A percentile compares a stretch with the other conserved stretches of the same genome.
Conservation (phyloP, 1,140 invertebrate species). For the Aricia agestis region DNA sequence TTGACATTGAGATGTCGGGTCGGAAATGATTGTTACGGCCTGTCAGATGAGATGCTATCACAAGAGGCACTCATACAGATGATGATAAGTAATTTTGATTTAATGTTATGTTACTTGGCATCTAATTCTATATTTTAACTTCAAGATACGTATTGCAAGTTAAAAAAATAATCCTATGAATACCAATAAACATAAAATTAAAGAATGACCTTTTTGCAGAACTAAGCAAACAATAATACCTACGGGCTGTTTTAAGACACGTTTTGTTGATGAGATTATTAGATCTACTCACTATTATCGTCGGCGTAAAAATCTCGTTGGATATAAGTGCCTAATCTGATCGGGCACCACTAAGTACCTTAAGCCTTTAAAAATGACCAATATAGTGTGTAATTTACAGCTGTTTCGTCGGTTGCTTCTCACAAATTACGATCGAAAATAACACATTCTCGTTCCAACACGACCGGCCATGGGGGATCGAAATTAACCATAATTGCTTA, state of each 20-base stretch:
- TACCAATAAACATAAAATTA: too few relatives aligned
- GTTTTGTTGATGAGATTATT: not conserved
- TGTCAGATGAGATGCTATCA: slow-evolving; percentile 20
- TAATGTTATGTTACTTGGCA: not conserved
- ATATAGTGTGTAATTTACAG: slow-evolving; percentile 67
- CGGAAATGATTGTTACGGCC: slow-evolving; percentile 31
- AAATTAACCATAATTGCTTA: slow-evolving; percentile 75
- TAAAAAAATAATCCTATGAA: too few relatives aligned
- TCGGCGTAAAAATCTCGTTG: not conserved
- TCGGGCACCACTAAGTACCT: slow-evolving; percentile 27
- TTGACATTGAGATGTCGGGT: slow-evolving; percentile 31
- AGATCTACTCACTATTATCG: not conserved
- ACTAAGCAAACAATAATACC: too few relatives aligned
- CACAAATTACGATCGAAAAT: slow-evolving; percentile 74
- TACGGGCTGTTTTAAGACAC: not conserved
- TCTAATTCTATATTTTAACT: too few relatives aligned
- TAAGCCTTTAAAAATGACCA: slow-evolving; percentile 48
- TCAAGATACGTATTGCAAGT: too few relatives aligned
- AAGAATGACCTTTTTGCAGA: too few relatives aligned
- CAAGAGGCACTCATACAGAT: slow-evolving; percentile 22
- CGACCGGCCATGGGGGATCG: slow-evolving; percentile 59
- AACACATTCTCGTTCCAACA: slow-evolving; percentile 66
- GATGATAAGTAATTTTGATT: not conserved
- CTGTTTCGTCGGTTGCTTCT: slow-evolving; percentile 67
- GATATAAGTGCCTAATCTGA: not conserved